phyloP scores from a whole-genome alignment of 2,797 vertebrate species.

The Cephalopachus bancanus region DNA sequence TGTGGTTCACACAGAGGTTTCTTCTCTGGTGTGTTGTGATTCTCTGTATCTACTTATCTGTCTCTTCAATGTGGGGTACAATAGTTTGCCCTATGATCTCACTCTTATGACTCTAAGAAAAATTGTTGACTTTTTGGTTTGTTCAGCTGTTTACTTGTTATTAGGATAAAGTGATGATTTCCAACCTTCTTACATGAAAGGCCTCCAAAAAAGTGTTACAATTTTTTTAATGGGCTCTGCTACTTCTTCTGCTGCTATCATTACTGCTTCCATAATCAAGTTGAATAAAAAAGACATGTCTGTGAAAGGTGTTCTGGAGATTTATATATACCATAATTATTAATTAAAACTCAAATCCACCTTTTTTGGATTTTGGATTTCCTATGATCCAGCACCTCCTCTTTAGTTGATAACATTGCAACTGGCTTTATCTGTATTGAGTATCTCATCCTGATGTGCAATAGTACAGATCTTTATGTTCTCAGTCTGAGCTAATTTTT shows the following conservation, averaged over 20 bases:
- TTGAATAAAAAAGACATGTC: background rate
- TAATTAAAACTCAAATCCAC: background rate
- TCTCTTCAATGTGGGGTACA: background rate
- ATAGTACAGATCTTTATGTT: background rate
- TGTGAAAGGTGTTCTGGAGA: background rate
- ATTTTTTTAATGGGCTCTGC: background rate
- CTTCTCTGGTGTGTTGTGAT: background rate
- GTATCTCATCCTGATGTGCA: background rate
- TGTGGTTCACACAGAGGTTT: background rate
- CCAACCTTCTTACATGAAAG: background rate
- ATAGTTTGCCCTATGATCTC: background rate
- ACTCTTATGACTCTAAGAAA: background rate
- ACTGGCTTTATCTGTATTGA: background rate
- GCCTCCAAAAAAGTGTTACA: background rate
- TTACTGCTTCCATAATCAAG: background rate
- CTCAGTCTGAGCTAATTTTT: background rate
- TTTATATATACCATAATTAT: background rate
- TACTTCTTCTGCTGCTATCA: background rate
- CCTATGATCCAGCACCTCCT: background rate
- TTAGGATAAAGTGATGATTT: background rate
- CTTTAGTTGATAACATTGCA: background rate
- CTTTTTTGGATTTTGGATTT: slow-evolving; percentile 21
- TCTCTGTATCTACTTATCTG: background rate
- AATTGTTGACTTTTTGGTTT: background rate
- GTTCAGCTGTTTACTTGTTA: background rate